Base-by-base conservation (phyloP, 2,113 vertebrate species). In the Octodon degus region DNA sequence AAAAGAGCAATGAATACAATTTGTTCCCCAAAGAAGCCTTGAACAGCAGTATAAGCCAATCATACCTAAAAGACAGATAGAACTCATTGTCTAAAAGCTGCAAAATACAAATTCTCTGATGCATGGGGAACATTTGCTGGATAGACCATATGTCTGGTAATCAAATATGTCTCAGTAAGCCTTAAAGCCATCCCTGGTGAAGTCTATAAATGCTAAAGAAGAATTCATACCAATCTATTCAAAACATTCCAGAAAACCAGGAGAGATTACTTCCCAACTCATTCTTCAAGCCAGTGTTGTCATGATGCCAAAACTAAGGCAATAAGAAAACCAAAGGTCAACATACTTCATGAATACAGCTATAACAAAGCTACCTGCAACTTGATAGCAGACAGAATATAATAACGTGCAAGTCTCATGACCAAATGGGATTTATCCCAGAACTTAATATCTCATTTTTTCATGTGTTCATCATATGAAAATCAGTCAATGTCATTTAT, bases 181-280 rank as follows among this genome's bases (percentile, higher is more conserved):
- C 37, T 86, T 68, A 93, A 80, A 91, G 16, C 22, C n/a, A 90
- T 94, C 79, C 85, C 32, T 95, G 47, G n/a, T 93, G 53, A 94
- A 88, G 58, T 63, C 63, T 80, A 90, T 85, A 81, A 88, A 92
- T 96, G 72, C 87, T 76, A 86, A 80, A 79, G 62, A 90, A 88
- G 74, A 90, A 96, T 62, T 50, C 63, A 43, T 43, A 58, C 58
- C 63, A 74, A 30, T 96, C 34, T 79, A 96, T 90, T 55, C 20
- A 25, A 96, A 77, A 65, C 25, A 92, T 93, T 90, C 14, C 25
- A 68, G 92, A 93, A 83, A 22, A 34, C 76, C 58, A 84, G 40
- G 22, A 53, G 65, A 24, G 63, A 79, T 89, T 43, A 63, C 32
- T 85, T 89, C 1, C 14, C 10, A 74, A 19, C n/a, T 85, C 50